Percentiles rank a stretch among this genome's conserved stretches.
These are phyloP conservation scores for Calameuta filiformis DNA, from an alignment of 2,888 invertebrate species.

Conservation along the genomic window DNA sequence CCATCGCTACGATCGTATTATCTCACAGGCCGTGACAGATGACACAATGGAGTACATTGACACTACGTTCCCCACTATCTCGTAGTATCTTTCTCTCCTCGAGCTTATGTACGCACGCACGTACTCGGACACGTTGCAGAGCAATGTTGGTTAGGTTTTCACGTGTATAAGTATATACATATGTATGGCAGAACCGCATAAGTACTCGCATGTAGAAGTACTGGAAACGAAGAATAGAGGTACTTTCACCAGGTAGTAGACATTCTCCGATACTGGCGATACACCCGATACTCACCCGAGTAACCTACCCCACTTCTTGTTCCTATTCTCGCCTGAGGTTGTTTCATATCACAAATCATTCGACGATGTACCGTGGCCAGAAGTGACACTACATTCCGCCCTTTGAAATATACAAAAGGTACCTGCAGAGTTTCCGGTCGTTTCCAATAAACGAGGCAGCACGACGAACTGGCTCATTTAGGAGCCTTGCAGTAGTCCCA, in stretches of 20 bases:
- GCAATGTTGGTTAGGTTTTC: conserved; percentile 8
- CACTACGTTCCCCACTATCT: conserved; percentile 48
- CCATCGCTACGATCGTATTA: conserved; percentile 29
- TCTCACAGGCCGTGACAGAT: conserved; percentile 48
- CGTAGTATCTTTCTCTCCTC: conserved; percentile 36
- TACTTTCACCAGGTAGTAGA: conserved; percentile 43
- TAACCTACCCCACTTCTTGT: background rate
- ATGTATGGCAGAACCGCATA: background rate
- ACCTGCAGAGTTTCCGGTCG: background rate
- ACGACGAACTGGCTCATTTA: background rate
- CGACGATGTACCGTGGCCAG: background rate
- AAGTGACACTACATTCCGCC: background rate
- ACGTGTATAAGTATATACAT: conserved; percentile 1
- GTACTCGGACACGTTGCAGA: conserved; percentile 14
- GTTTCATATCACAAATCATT: background rate
- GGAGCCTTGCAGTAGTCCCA: background rate
- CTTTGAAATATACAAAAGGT: background rate
- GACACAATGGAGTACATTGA: conserved; percentile 55
- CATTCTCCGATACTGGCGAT: background rate
- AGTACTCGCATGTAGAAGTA: background rate
- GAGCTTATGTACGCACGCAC: conserved; percentile 6
- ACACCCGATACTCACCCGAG: background rate
- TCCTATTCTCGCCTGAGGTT: background rate
- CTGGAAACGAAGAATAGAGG: conserved; percentile 36
- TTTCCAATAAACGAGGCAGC: background rate